Percentiles rank a stretch among this genome's conserved stretches.
Conservation (phyloP, 2,888 invertebrate species). For the Drosophila suboccidentalis region DNA sequence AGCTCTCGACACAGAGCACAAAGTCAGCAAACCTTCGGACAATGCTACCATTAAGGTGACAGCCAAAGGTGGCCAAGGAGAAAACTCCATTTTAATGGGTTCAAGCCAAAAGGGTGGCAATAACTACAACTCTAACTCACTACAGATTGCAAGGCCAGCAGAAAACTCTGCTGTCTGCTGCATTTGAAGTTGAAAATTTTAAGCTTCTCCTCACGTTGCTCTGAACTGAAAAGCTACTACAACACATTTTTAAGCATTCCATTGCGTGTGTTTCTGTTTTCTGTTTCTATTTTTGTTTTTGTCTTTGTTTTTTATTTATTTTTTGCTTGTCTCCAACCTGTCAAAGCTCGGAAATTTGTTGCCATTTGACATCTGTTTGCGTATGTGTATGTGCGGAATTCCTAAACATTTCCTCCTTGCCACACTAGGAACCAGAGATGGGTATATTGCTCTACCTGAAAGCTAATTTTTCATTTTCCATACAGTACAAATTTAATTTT, state of each 20-base stretch:
- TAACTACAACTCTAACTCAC: too few relatives aligned
- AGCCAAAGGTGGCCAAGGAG: background rate
- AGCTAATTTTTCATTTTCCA: background rate
- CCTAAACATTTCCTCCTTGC: constrained; percentile 14
- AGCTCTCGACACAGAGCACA: constrained; percentile 27
- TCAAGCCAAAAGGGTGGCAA: constrained; percentile 2
- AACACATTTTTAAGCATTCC: constrained; percentile 56
- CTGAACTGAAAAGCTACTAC: constrained; percentile 7
- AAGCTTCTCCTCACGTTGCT: constrained; percentile 1
- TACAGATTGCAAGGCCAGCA: constrained; percentile 64
- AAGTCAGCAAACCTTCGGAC: constrained; percentile 60
- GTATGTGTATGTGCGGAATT: constrained; percentile 47
- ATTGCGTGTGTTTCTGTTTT: constrained; percentile 10
- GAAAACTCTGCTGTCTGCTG: constrained; percentile 52
- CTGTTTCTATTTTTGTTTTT: constrained; percentile 12
- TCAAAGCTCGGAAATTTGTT: constrained; percentile 68
- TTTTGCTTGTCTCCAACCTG: constrained; percentile 48
- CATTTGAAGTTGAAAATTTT: constrained; percentile 33
- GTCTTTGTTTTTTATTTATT: constrained; percentile 1
- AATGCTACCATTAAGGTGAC: constrained; percentile 1
- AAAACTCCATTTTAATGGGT: constrained; percentile 44
- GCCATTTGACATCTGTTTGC: constrained; percentile 63
- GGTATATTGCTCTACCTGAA: constrained; percentile 9
- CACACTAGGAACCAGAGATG: background rate
- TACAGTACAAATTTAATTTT: background rate